A percentile compares a stretch with the other conserved stretches of the same genome.
phyloP scores from a whole-genome alignment of 2,797 vertebrate genomes.

The Botia almorhae region DNA sequence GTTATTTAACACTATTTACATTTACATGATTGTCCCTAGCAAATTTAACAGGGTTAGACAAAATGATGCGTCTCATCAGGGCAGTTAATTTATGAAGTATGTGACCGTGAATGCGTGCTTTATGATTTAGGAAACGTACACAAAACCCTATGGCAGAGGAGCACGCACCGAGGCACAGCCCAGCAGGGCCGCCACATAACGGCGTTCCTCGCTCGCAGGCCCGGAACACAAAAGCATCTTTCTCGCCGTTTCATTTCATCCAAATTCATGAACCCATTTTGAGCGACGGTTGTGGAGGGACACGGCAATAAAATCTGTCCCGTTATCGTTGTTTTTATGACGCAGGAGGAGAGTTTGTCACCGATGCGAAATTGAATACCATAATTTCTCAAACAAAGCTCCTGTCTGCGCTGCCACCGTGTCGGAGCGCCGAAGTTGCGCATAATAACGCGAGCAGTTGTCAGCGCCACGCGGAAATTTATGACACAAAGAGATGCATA shows the following conservation, averaged over 20 bases:
- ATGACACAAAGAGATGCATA: conserved; percentile 46
- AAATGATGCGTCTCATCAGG: neutral
- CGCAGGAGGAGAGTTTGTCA: conserved; percentile 54
- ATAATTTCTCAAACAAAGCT: conserved; percentile 55
- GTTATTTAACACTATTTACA: too few relatives aligned
- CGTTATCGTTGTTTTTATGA: conserved; percentile 54
- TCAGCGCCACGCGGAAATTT: conserved; percentile 45
- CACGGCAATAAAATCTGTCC: conserved; percentile 38
- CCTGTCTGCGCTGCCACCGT: conserved; percentile 38
- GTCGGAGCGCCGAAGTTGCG: conserved; percentile 15
- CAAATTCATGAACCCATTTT: conserved; percentile 57
- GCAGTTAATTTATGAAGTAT: neutral
- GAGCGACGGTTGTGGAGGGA: conserved; percentile 22
- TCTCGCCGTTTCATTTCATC: conserved; percentile 32
- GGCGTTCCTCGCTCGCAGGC: neutral
- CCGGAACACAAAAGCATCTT: conserved; percentile 20
- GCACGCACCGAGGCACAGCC: neutral
- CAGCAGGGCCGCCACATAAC: neutral
- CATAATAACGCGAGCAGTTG: conserved; percentile 53
- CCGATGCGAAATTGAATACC: conserved; percentile 55
- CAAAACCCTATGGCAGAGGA: neutral
- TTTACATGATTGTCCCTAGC: neutral
- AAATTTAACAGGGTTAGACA: neutral
- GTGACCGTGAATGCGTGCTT: neutral
- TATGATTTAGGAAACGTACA: conserved; percentile 3